Evolutionary conservation across 2,888 invertebrate species (phyloP).

Genomic region (Aethes cnicana): DNA sequence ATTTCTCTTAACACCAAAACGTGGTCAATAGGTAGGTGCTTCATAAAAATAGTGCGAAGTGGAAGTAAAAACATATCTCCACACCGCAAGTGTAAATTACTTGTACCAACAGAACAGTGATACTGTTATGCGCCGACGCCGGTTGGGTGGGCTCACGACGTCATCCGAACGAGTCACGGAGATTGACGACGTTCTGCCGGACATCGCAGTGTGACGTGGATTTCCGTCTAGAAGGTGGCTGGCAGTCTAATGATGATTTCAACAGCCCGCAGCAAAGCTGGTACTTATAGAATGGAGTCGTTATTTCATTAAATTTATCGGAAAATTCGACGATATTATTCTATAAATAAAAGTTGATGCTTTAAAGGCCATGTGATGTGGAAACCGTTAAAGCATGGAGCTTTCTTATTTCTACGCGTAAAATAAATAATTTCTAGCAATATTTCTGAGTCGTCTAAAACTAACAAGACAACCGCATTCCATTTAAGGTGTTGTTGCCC

Average conservation of each 20-base stretch:
- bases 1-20: too few species aligned
- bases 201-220: slow-evolving; percentile 37
- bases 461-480: slow-evolving; percentile 13
- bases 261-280: neutral
- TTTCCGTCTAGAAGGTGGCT: slow-evolving; percentile 35
- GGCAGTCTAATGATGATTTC: slow-evolving; percentile 30
- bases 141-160: slow-evolving; percentile 63
- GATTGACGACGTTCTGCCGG: slow-evolving; percentile 62
- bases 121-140: slow-evolving; percentile 49
- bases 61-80: too few species aligned
- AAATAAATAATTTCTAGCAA: too few species aligned
- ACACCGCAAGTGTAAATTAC: slow-evolving; percentile 31
- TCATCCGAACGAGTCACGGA: slow-evolving; percentile 59
- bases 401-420: too few species aligned
- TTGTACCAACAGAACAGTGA: slow-evolving; percentile 35
- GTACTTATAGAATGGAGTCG: neutral
- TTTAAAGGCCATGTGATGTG: too few species aligned
- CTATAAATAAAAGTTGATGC: too few species aligned
- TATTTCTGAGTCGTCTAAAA: slow-evolving; percentile 20
- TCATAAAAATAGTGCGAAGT: too few species aligned
- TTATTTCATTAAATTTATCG: too few species aligned
- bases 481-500: slow-evolving; percentile 19
- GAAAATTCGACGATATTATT: too few species aligned
- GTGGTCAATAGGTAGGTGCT: too few species aligned
- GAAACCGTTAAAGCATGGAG: too few species aligned